Base-by-base conservation (phyloP, 2,797 vertebrate genomes). In the Microctenopoma stevenorrisi region DNA sequence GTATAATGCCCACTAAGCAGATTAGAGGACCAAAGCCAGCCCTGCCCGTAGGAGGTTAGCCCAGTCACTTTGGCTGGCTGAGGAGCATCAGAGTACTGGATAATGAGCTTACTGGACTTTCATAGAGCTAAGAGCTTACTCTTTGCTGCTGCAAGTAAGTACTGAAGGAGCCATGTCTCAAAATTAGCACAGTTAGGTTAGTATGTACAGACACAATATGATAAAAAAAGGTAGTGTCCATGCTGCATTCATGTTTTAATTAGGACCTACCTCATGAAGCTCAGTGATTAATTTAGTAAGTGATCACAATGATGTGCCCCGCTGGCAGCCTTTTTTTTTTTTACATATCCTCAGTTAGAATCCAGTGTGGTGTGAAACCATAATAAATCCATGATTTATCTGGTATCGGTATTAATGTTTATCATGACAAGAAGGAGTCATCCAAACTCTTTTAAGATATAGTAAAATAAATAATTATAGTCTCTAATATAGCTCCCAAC, bases 1-100 rank as follows among this genome's bases (percentile, higher is more conserved):
- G 84, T 86, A 85, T 94, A 94, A 94, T 94, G 74, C 93, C 81
- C 51, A 18, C 69, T 93, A 94, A 95, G 93, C 93, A 84, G 94
- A 94, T 95, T 92, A 91, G 63, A 26, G 88, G 74, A 72, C 78
- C 86, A 93, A 94, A 93, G 91, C 91, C 91, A 93, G 77, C 82
- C 87, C 88, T 81, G 82, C 79, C 81, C 80, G 64, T 80, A 68
- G 75, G 70, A 88, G 85, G 91, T 91, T 87, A 90, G 81, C 77
- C 76, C 81, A 90, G 90, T 91, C 81, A 84, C 86, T 90, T 84
- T 81, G 82, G 84, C 87, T 85, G 83, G 74, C 81, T 68, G 80
- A 85, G 77, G 85, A 88, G 85, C 88, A 91, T 92, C 86, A 77
- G 74, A 83, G 89, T 79, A 78, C 65, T 75, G 81, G 88, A 88